phyloP scores from a whole-genome alignment of 2,113 vertebrate genomes.

The Colaptes auratus region DNA sequence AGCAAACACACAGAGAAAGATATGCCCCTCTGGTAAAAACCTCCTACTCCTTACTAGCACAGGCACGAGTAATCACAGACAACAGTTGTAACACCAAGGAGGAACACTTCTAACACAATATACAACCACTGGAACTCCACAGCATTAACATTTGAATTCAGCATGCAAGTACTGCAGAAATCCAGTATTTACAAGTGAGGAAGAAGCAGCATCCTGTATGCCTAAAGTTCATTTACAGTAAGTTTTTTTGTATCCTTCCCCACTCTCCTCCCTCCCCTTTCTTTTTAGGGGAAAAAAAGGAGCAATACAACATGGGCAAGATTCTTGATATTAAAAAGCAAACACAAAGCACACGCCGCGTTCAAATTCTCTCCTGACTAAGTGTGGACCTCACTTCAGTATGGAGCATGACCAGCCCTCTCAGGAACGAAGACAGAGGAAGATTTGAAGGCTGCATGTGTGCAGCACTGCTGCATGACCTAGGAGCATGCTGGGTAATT shows the following conservation, averaged over 20 bases:
- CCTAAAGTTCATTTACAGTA: background rate
- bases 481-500: background rate
- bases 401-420: background rate
- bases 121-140: slow-evolving; percentile 38
- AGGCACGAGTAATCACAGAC: slow-evolving; percentile 52
- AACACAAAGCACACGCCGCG: background rate
- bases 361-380: background rate
- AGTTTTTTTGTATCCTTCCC: background rate
- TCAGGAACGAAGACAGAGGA: background rate
- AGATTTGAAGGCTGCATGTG: background rate
- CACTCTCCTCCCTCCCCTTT: rapidly evolving
- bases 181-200: background rate
- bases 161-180: slow-evolving; percentile 12
- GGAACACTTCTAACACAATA: slow-evolving; percentile 42
- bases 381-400: background rate
- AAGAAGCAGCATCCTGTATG: slow-evolving; percentile 20
- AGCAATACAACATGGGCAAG: background rate
- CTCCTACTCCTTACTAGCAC: slow-evolving; percentile 7
- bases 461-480: background rate
- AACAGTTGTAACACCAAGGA: slow-evolving; percentile 52
- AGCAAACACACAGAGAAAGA: background rate
- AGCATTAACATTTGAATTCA: slow-evolving; percentile 51
- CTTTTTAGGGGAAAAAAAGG: background rate
- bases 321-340: background rate
- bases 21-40: slow-evolving; percentile 25